Conservation (phyloP, 1,140 invertebrate species). For the Chrysopa pallens region DNA sequence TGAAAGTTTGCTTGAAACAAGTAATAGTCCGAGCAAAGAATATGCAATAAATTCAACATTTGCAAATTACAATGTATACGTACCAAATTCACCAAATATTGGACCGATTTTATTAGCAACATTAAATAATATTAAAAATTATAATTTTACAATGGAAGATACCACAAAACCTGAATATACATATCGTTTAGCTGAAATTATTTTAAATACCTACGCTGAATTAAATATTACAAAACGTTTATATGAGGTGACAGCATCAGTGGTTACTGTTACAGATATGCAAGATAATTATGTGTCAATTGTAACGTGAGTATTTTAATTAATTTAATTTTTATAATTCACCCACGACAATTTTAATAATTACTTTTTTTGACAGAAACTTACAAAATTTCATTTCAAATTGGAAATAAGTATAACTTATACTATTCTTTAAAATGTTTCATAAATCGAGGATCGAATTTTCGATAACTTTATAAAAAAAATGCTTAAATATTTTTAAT, state of each 20-base stretch:
- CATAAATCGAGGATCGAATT: no score
- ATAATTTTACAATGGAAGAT: slow-evolving; percentile 15
- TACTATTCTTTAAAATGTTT: no score
- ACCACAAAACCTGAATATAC: slow-evolving; percentile 10
- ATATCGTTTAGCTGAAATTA: slow-evolving; percentile 12
- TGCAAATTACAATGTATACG: slow-evolving; percentile 17
- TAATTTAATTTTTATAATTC: slow-evolving; percentile 3
- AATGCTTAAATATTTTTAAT: no score
- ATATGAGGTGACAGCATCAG: slow-evolving; percentile 29
- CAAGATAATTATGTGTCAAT: slow-evolving; percentile 50
- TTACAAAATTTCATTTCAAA: no score
- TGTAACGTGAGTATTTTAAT: slow-evolving; percentile 39
- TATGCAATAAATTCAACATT: slow-evolving; percentile 14
- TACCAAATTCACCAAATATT: slow-evolving; percentile 14
- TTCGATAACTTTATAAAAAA: no score
- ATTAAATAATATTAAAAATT: slow-evolving; percentile 13
- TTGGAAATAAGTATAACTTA: no score
- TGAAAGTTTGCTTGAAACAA: slow-evolving; percentile 15
- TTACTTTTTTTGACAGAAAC: no score
- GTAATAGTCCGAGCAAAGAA: slow-evolving; percentile 11
- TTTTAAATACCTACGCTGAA: slow-evolving; percentile 14
- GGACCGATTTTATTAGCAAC: slow-evolving; percentile 13
- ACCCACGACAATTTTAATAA: slow-evolving; percentile 5
- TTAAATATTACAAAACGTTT: slow-evolving; percentile 14
- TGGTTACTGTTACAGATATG: slow-evolving; percentile 42